phyloP scores from a whole-genome alignment of 2,888 invertebrate genomes.

The Microctonus brassicae region DNA sequence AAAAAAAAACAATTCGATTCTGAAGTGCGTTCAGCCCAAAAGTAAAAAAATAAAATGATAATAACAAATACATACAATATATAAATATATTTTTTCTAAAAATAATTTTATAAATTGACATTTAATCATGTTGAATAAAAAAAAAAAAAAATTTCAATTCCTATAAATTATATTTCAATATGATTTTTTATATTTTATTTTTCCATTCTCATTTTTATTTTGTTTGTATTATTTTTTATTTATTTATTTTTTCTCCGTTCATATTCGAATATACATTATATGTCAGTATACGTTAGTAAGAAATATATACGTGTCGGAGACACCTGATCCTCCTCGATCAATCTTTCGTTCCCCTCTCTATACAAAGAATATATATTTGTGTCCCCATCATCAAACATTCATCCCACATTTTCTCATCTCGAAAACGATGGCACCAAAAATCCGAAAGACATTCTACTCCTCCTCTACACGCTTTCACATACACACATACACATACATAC shows the following conservation, averaged over 20 bases:
- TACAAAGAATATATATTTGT: background rate
- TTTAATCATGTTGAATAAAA: too few relatives aligned
- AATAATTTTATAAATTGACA: too few relatives aligned
- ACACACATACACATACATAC: background rate
- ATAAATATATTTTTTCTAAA: too few relatives aligned
- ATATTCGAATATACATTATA: background rate
- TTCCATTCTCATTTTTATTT: background rate
- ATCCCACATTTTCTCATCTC: slow-evolving; percentile 7
- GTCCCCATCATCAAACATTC: slow-evolving; percentile 12
- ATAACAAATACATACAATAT: background rate
- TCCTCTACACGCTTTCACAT: background rate
- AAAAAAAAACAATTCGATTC: background rate
- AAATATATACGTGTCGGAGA: background rate
- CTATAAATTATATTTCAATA: too few relatives aligned
- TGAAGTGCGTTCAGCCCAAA: background rate
- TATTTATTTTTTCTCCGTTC: background rate
- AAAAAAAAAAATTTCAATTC: too few relatives aligned
- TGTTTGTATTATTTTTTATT: too few relatives aligned
- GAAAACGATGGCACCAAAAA: background rate
- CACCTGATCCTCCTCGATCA: slow-evolving; percentile 3
- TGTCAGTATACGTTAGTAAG: background rate
- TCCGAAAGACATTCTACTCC: background rate
- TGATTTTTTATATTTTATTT: background rate
- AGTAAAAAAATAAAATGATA: background rate
- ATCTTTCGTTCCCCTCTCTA: background rate